Conservation (phyloP, 2,797 vertebrate genomes). For the Aplochiton taeniatus region DNA sequence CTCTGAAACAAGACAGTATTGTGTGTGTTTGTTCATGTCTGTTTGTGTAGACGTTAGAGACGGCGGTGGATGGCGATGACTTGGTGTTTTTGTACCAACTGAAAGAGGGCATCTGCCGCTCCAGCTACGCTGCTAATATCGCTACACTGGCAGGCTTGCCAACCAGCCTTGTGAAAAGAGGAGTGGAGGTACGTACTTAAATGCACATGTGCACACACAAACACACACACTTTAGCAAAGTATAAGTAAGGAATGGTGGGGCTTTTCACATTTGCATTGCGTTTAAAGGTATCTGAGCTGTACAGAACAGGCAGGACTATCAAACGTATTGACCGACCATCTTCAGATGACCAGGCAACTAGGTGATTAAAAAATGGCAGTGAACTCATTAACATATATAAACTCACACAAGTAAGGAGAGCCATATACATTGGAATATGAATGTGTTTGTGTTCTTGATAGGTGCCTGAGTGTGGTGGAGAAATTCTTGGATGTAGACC, state of each 20-base stretch:
- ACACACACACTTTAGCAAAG: not conserved
- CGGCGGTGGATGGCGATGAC: slow-evolving; percentile 89
- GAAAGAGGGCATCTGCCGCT: slow-evolving; percentile 85
- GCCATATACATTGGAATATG: not conserved
- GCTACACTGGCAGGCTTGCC: slow-evolving; percentile 91
- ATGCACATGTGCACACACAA: slow-evolving; percentile 23
- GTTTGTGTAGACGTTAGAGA: slow-evolving; percentile 85
- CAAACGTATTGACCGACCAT: slow-evolving; percentile 68
- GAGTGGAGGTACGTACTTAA: slow-evolving; percentile 83
- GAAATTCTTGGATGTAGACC: slow-evolving; percentile 84
- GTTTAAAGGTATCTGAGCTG: slow-evolving; percentile 78
- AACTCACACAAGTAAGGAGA: too few species aligned
- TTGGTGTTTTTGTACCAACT: slow-evolving; percentile 94
- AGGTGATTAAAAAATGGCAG: slow-evolving; percentile 56
- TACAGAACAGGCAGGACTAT: slow-evolving; percentile 80
- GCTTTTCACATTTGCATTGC: too few species aligned
- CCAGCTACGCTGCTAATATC: slow-evolving; percentile 91
- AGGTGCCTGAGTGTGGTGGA: slow-evolving; percentile 85
- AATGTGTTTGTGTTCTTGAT: slow-evolving; percentile 25
- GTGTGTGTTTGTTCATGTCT: slow-evolving; percentile 29
- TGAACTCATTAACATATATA: too few species aligned
- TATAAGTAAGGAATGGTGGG: too few species aligned
- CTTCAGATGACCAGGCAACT: slow-evolving; percentile 71
- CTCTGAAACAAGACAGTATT: not conserved
- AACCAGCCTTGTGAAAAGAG: slow-evolving; percentile 81